These are phyloP conservation scores for Ptychobarbus kaznakovi DNA, from an alignment of 2,797 vertebrate species.

Conservation along the genomic window DNA sequence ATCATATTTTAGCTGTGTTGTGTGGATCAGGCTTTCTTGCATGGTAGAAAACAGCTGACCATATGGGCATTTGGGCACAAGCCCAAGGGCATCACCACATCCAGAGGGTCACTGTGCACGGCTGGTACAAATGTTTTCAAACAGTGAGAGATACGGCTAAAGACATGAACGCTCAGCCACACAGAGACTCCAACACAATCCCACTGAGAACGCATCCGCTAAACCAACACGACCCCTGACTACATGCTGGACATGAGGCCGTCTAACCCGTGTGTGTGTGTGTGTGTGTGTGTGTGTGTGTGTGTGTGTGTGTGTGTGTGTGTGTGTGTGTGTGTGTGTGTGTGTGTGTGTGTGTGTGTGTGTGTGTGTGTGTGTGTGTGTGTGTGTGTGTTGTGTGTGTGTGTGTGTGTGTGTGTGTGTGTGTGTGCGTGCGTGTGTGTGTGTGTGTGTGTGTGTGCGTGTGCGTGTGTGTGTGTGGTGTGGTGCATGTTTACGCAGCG, in stretches of 20 bases:
- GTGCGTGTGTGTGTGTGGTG: not conserved
- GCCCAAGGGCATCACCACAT: constrained; percentile 7
- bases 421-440: not conserved
- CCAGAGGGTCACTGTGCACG: not conserved
- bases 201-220: not conserved
- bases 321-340: not conserved
- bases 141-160: not conserved
- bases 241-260: not conserved
- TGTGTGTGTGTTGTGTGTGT: not conserved
- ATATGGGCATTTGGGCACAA: constrained; percentile 6
- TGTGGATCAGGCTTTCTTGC: not conserved
- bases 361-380: not conserved
- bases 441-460: not conserved
- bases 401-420: not conserved
- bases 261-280: not conserved
- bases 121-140: not conserved
- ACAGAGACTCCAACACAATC: not conserved
- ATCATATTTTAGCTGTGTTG: not conserved
- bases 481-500: too few species aligned
- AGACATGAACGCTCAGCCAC: not conserved
- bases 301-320: not conserved
- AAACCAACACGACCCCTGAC: not conserved
- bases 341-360: not conserved
- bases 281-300: not conserved
- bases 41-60: not conserved